Base-by-base conservation (phyloP, 1,140 invertebrate genomes). In the Helicoverpa armigera region DNA sequence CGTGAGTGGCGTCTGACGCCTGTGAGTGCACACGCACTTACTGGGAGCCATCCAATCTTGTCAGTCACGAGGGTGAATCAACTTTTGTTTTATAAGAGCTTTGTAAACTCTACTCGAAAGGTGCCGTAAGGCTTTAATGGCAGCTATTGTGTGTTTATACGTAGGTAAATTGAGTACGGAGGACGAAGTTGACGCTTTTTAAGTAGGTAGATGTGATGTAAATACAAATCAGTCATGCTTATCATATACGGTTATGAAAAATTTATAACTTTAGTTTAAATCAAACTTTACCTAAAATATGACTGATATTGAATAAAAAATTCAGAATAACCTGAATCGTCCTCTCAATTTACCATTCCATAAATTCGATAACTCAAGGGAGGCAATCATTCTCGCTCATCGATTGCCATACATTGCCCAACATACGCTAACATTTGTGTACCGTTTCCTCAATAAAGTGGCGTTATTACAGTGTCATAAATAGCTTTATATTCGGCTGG, bases 61-160 rank as follows among this genome's bases (percentile, higher is more conserved):
- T 69, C 65, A 69, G 48, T 69, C 48, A 69, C 16, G 51, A 50
- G 65, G 16, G 65, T 51, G 65, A 69, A 69, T 51, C 65, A 69
- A 51, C 65, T 69, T 69, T 50, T 69, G 65, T 69, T 69, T 69
- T 69, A 31, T 69, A 69, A 69, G 65, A 69, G 65, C 65, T 69
- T 69, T 69, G 65, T 69, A 50, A 69, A 69, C 65, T 65, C 31
- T 65, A 69, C 48, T 69, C 16, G 35, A 51, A 31, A 69, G 16
- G 65, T 51, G 16, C 43, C 29, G 65, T 69, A 23, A 69, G 65
- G 48, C 65, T 69, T 69, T 69, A 69, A 69, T 69, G 4, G 35
- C 35, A 35, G 35, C 35, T 35, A 35, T 35, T 35, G 35, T 35
- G 3, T 7, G 7, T 35, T 35, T 3, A 3, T 35, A 5, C 35